Percentiles rank a stretch among this genome's conserved stretches.
Conservation (phyloP, 2,888 invertebrate genomes). For the Drosophila kuntzei region DNA sequence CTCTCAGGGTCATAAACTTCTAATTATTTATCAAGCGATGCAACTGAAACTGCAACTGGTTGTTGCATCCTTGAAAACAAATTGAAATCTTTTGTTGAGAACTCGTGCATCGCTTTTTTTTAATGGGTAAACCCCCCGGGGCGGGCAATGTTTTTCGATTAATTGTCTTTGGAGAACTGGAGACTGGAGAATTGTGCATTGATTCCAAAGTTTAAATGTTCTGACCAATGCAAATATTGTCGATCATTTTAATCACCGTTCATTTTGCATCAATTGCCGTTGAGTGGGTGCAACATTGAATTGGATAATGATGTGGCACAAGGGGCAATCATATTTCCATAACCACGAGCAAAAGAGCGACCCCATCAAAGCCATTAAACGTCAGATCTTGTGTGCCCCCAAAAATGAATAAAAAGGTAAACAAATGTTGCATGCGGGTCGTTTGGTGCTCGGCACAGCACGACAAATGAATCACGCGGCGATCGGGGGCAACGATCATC, state of each 20-base stretch:
- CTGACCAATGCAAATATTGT: slow-evolving; percentile 66
- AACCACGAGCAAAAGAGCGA: slow-evolving; percentile 22
- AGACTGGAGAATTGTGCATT: slow-evolving; percentile 11
- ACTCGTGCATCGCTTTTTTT: slow-evolving; percentile 58
- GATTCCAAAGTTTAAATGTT: slow-evolving; percentile 59
- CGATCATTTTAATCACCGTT: slow-evolving; percentile 57
- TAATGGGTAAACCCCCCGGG: slow-evolving; percentile 65
- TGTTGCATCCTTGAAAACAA: slow-evolving; percentile 68
- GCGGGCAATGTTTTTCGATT: slow-evolving; percentile 39
- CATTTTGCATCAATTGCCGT: slow-evolving; percentile 61
- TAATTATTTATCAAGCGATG: slow-evolving; percentile 45
- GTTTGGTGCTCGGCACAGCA: slow-evolving; percentile 52
- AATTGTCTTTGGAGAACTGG: slow-evolving; percentile 25
- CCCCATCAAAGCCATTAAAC: slow-evolving; percentile 20
- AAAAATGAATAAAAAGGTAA: slow-evolving; percentile 3
- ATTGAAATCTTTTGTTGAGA: slow-evolving; percentile 64
- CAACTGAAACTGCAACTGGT: slow-evolving; percentile 32
- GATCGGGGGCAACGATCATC: slow-evolving; percentile 28
- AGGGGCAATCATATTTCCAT: slow-evolving; percentile 57
- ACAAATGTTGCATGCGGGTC: slow-evolving; percentile 42
- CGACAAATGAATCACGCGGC: slow-evolving; percentile 80
- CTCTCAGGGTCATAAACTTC: slow-evolving; percentile 62
- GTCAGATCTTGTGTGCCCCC: slow-evolving; percentile 27
- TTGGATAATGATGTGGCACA: slow-evolving; percentile 45
- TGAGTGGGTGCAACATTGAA: slow-evolving; percentile 60